A percentile compares a stretch with the other conserved stretches of the same genome.
Evolutionary conservation across 2,888 invertebrate genomes (phyloP).

Genomic region (Therioaphis trifolii): DNA sequence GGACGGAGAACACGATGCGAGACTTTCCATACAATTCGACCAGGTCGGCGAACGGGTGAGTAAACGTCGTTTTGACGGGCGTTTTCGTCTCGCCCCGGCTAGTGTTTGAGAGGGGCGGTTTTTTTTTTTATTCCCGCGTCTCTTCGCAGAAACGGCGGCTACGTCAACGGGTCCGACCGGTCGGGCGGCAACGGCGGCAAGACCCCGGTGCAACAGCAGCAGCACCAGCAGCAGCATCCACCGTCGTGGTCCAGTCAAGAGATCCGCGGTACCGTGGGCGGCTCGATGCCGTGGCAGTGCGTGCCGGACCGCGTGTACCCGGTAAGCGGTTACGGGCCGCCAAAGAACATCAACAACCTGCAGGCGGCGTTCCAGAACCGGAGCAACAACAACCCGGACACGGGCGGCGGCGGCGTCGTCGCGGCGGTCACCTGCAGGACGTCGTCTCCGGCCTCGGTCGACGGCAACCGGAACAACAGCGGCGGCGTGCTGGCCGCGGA

Average conservation of each 20-base stretch:
- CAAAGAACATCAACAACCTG: conserved; percentile 52
- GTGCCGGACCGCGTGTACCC: conserved; percentile 37
- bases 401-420: conserved; percentile 23
- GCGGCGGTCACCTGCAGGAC: not conserved
- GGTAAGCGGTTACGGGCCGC: conserved; percentile 41
- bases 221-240: conserved; percentile 2
- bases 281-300: conserved; percentile 63
- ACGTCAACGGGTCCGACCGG: too few relatives aligned
- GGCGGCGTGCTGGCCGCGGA: too few relatives aligned
- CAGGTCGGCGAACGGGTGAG: conserved; percentile 24
- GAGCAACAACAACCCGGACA: conserved; percentile 43
- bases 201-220: too few relatives aligned
- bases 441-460: not conserved
- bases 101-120: too few relatives aligned
- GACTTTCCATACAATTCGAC: conserved; percentile 33
- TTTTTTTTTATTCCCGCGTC: too few relatives aligned
- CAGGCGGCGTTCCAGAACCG: conserved; percentile 44
- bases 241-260: conserved; percentile 64
- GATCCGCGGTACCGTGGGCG: conserved; percentile 65
- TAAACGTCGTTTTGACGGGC: too few relatives aligned
- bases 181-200: not conserved
- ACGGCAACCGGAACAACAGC: conserved; percentile 9
- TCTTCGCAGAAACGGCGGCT: too few relatives aligned
- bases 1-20: conserved; percentile 41
- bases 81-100: too few relatives aligned